These are phyloP conservation scores for Caenorhabditis remanei DNA, from an alignment of 1,140 invertebrate species.

Conservation along the genomic window DNA sequence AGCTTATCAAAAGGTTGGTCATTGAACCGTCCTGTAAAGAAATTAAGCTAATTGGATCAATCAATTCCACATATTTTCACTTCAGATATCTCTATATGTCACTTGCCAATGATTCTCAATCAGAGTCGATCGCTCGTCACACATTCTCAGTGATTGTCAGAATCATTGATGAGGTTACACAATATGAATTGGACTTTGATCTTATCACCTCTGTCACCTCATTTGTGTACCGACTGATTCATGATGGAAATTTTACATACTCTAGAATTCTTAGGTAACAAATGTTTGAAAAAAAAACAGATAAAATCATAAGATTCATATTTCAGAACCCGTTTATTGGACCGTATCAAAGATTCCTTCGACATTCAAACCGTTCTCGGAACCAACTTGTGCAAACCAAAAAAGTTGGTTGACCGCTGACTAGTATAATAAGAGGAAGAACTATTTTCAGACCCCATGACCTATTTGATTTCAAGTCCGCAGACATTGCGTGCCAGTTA, in stretches of 20 bases:
- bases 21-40: not conserved
- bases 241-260: constrained; percentile 69
- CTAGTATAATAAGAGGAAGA: no score
- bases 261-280: constrained; percentile 69
- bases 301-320: not conserved
- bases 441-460: constrained; percentile 61
- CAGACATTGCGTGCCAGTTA: constrained; percentile 91
- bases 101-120: constrained; percentile 57
- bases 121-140: constrained; percentile 68
- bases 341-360: constrained; percentile 67
- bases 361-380: constrained; percentile 30
- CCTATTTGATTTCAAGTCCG: constrained; percentile 68
- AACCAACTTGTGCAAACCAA: constrained; percentile 53
- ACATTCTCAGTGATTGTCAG: constrained; percentile 74
- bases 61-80: not conserved
- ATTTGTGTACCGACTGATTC: constrained; percentile 72
- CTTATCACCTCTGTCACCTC: constrained; percentile 70
- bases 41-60: constrained; percentile 5
- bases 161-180: constrained; percentile 72
- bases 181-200: constrained; percentile 67
- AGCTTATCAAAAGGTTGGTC: constrained; percentile 70
- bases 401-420: constrained; percentile 10
- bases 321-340: constrained; percentile 69
- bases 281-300: not conserved
- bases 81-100: constrained; percentile 72